Evolutionary conservation across 2,888 invertebrate species (phyloP), one percentile per base, ranked within the genome.

Genomic region (Cyrtodaria siliqua): DNA sequence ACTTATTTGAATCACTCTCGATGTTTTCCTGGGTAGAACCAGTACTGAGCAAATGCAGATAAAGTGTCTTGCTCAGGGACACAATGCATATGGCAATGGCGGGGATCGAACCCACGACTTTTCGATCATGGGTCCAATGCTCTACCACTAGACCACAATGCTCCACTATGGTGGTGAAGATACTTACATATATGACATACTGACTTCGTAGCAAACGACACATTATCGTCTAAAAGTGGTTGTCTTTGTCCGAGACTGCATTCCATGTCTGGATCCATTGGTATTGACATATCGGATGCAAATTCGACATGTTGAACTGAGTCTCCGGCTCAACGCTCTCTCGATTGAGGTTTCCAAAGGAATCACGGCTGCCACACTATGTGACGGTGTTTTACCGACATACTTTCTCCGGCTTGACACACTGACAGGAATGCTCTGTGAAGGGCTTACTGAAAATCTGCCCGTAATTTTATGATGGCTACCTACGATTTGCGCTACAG

Each of bases 221-320:
- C 20, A 18, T 47, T 16, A 4, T 47, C 47, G 4, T 20, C 18
- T 16, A 53, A 18, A 14, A 29, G 18, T n/a, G 27, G 26, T n/a
- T 1, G 53, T 2, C 27, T 16, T 9, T 53, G 26, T 26, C 29
- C 40, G 16, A 27, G 42, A 16, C 2, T 42, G 23, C 42, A 42
- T 20, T 44, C 20, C 4, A 62, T 57, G 4, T 8, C 23, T 18
- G 66, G 47, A n/a, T 61, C 18, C 24, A 29, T 47, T 14, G 20
- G 47, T 14, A 76, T 33, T 2, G 76, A 71, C 20, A 52, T 62
- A 27, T n/a, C n/a, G n/a, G n/a, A n/a, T n/a, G n/a, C n/a, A n/a
- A n/a, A n/a, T n/a, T 71, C 71, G 0, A 76, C 76, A 76, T 76
- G 20, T 26, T 24, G 44, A 77, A 77, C 68, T 68, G 71, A 44